Evolutionary conservation across 2,888 invertebrate species (phyloP), one percentile per base, ranked within the genome.

Genomic region (Leistus spinibarbis): DNA sequence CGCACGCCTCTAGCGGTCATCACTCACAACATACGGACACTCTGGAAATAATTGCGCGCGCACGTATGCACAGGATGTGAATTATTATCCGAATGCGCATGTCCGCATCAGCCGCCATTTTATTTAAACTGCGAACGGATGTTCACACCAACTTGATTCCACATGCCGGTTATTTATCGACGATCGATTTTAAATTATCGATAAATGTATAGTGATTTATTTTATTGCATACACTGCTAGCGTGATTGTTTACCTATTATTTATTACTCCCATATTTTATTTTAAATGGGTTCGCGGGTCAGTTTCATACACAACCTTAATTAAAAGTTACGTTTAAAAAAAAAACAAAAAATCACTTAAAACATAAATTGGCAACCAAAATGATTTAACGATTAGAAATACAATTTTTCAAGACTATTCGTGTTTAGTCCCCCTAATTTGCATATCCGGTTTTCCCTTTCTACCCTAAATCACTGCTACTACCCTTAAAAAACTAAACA

Each of bases 1-100:
- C 60, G 60, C 60, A 60, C 60, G 60, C 60, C 60, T 60, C 60
- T 60, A 60, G 60, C 60, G 60, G 60, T 60, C 60, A 60, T 60
- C 60, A 16, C 60, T 60, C 60, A 40, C 40, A 60, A 60, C n/a
- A 16, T 54, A 54, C 54, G 54, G n/a, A n/a, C 54, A 16, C n/a
- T 60, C 19, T 60, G 5, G 16, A 60, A 60, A 60, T 60, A 20
- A 60, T 22, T 60, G 60, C 60, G 60, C 60, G 60, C 60, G 60
- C 60, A 60, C 40, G 40, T 40, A 57, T 22, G 17, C 60, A 60
- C 60, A 19, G 60, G 60, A 60, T 60, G 60, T 60, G 19, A 60
- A 10, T 60, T 60, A 60, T 60, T 60, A 60, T 60, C 40, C 7
- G 40, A 40, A 13, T 19, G 60, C 60, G 60, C 60, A 60, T 60